Conservation (phyloP, 2,113 vertebrate species). For the Leptobrachium ailaonicum region DNA sequence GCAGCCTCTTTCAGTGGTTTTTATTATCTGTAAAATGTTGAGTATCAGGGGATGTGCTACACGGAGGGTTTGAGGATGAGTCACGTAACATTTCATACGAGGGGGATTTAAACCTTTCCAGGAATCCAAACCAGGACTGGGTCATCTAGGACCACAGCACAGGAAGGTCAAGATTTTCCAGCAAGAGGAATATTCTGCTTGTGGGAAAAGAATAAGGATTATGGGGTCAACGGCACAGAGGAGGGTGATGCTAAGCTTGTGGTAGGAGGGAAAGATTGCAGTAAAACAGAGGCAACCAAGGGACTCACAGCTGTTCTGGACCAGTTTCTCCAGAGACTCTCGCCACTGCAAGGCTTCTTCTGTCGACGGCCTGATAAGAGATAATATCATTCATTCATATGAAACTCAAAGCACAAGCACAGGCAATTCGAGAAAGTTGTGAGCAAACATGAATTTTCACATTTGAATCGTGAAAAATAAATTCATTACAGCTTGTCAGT, state of each 20-base stretch:
- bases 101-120: conserved; percentile 22
- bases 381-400: neutral
- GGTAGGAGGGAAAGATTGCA: neutral
- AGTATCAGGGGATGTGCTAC: neutral
- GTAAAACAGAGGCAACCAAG: neutral
- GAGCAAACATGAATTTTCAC: too few species aligned
- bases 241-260: conserved; percentile 6
- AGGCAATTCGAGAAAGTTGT: too few species aligned
- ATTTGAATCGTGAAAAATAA: too few species aligned
- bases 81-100: neutral
- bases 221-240: conserved; percentile 30
- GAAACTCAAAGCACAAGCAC: too few species aligned
- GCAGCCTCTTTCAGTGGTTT: too few species aligned
- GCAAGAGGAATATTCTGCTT: conserved; percentile 13
- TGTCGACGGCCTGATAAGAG: conserved; percentile 69
- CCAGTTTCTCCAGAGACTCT: conserved; percentile 85
- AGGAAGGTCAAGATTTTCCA: conserved; percentile 42
- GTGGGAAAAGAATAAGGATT: neutral
- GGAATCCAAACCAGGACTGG: conserved; percentile 37
- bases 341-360: conserved; percentile 87
- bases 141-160: conserved; percentile 30
- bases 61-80: neutral
- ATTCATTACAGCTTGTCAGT: too few species aligned
- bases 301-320: conserved; percentile 84
- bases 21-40: too few species aligned